Conservation (phyloP, 2,797 vertebrate genomes). For the Dipus sagitta region DNA sequence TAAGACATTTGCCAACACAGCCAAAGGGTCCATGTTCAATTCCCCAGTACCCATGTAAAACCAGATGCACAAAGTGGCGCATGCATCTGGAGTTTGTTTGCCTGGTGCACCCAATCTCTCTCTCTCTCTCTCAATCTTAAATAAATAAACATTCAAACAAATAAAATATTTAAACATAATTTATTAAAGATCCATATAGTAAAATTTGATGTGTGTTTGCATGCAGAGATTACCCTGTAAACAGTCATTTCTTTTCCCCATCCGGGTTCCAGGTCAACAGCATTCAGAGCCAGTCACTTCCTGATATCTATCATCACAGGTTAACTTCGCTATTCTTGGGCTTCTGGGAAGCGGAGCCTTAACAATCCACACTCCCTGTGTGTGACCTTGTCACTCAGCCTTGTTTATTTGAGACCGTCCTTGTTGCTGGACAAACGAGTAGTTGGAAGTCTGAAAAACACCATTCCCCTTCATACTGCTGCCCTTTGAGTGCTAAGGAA, state of each 20-base stretch:
- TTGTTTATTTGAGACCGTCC: not conserved
- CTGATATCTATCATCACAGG: not conserved
- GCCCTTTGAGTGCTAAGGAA: not conserved
- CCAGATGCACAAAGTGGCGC: too few relatives aligned
- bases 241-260: not conserved
- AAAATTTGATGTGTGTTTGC: not conserved
- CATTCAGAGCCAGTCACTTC: not conserved
- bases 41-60: too few relatives aligned
- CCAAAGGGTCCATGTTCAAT: too few relatives aligned
- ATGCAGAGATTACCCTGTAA: rapidly evolving
- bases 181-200: not conserved
- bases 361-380: too few relatives aligned
- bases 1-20: too few relatives aligned
- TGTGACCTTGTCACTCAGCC: not conserved
- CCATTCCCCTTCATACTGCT: not conserved
- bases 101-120: too few relatives aligned
- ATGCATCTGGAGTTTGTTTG: too few relatives aligned
- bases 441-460: not conserved
- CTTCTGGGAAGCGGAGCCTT: not conserved
- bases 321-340: not conserved
- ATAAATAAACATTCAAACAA: too few relatives aligned
- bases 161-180: too few relatives aligned
- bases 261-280: rapidly evolving
- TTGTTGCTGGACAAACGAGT: not conserved
- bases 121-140: too few relatives aligned